phyloP scores from a whole-genome alignment of 30 jellyfish, hydroid and myxozoan species.

The Aurelia sp. region DNA sequence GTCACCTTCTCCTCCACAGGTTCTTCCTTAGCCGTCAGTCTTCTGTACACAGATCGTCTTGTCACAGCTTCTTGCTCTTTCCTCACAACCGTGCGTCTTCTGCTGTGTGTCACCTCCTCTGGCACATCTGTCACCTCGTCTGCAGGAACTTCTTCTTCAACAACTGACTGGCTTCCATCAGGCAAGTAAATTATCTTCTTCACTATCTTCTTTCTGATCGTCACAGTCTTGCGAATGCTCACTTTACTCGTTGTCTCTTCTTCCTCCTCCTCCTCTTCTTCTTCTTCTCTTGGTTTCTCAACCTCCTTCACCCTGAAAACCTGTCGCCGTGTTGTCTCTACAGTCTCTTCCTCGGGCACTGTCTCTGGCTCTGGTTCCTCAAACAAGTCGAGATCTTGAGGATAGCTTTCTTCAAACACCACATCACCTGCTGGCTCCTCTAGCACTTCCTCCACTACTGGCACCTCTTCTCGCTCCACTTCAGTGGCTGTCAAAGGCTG shows the following conservation, averaged over 20 bases:
- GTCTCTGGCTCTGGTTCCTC: slow-evolving; percentile 36
- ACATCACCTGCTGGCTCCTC: slow-evolving; percentile 22
- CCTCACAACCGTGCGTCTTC: slow-evolving; percentile 18
- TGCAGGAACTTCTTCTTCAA: slow-evolving; percentile 23
- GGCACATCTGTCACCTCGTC: slow-evolving; percentile 10
- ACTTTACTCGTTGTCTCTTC: not conserved
- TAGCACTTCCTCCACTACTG: not conserved
- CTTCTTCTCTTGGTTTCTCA: not conserved
- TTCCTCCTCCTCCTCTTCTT: not conserved
- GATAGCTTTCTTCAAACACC: slow-evolving; percentile 14
- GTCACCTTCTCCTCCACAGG: slow-evolving; percentile 58
- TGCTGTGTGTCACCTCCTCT: slow-evolving; percentile 17
- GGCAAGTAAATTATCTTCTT: slow-evolving; percentile 40
- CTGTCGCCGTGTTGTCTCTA: slow-evolving; percentile 40
- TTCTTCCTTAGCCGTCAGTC: not conserved
- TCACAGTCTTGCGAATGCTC: not conserved
- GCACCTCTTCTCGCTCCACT: slow-evolving; percentile 29
- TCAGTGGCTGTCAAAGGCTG: not conserved
- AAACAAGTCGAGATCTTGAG: slow-evolving; percentile 19
- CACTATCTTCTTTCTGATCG: slow-evolving; percentile 3
- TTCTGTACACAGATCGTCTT: slow-evolving; percentile 24
- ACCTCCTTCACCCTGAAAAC: slow-evolving; percentile 6
- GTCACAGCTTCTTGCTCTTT: slow-evolving; percentile 25
- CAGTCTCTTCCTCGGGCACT: slow-evolving; percentile 6
- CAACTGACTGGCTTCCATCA: slow-evolving; percentile 39